Base-by-base conservation (phyloP, 2,797 vertebrate species). In the Champsocephalus gunnari region DNA sequence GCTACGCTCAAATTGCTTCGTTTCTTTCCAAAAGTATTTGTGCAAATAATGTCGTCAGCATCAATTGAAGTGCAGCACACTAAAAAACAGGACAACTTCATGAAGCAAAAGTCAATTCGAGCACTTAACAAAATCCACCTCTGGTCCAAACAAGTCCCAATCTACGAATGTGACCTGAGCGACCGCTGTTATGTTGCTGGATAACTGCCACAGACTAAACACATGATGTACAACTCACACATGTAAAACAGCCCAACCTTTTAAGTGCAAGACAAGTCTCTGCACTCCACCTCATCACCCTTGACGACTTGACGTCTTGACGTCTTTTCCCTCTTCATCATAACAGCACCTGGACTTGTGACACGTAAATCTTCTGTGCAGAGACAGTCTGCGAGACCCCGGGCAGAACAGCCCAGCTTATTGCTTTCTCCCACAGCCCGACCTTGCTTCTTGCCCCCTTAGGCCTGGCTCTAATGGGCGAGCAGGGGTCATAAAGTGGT, bases 341-440 rank as follows among this genome's bases (percentile, higher is more conserved):
- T 45, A 88, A 76, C 85, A 76, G 85, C 94, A 95, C 93, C 94
- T 95, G 94, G 92, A 92, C 80, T 64, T 67, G 64, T 80, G 88
- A 82, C 61, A 72, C 79, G 81, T 92, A 93, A 92, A 93, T 93
- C 87, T 90, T 13, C 21, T 64, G 32, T 17, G 68, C 75, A 81
- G 86, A 90, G 89, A 90, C 87, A 88, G 89, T 79, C 71, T 83
- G 84, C 68, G 38, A 77, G 60, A 88, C 88, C 83, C 74, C 50
- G 66, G 89, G 89, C 85, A 14, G 57, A 47, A 24, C 69, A 6
- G 61, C 51, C 60, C 19, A 0, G 66, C 71, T 83, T 80, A 84
- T 80, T 77, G 84, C 75, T 49, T 66, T 83, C 83, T 79, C 79
- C 68, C 62, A 57, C 79, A 70, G 82, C 73, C 4, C 17, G 9